phyloP scores from a whole-genome alignment of 2,888 invertebrate genomes.

The Caenorhabditis sinica region DNA sequence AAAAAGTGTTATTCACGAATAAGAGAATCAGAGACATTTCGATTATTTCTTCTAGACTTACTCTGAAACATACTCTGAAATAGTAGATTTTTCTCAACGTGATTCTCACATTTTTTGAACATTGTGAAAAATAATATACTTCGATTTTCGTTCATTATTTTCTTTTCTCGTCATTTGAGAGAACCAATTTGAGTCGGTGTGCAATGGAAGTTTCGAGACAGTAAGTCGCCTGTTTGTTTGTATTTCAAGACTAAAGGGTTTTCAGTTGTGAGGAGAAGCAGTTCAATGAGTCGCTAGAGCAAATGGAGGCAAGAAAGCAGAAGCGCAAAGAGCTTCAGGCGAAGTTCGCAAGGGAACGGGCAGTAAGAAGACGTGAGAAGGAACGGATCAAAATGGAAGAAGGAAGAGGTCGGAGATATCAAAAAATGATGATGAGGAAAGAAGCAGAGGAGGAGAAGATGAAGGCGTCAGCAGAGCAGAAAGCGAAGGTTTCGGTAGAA shows the following conservation, averaged over 20 bases:
- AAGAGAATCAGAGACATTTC: no score
- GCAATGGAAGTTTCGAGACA: slow-evolving; percentile 37
- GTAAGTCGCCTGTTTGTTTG: slow-evolving; percentile 17
- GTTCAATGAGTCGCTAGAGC: slow-evolving; percentile 3
- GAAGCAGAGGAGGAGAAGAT: not conserved
- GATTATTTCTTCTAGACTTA: no score
- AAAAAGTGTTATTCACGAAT: no score
- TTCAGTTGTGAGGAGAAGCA: slow-evolving; percentile 30
- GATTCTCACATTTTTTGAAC: not conserved
- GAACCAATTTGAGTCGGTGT: slow-evolving; percentile 23
- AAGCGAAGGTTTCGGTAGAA: not conserved
- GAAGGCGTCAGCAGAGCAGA: not conserved
- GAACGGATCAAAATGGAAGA: slow-evolving; percentile 30
- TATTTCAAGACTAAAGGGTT: not conserved
- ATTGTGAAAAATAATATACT: not conserved
- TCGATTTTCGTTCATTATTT: not conserved
- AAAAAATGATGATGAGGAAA: not conserved
- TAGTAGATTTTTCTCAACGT: not conserved
- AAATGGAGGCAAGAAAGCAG: slow-evolving; percentile 22
- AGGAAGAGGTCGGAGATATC: slow-evolving; percentile 18
- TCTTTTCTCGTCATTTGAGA: slow-evolving; percentile 12
- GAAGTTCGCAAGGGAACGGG: slow-evolving; percentile 23
- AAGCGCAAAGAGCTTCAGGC: slow-evolving; percentile 25
- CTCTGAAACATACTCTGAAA: no score
- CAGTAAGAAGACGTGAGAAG: slow-evolving; percentile 27